Evolutionary conservation across 2,888 invertebrate genomes (phyloP), one percentile per base, ranked within the genome.

Genomic region (Rhogogaster chlorosoma): DNA sequence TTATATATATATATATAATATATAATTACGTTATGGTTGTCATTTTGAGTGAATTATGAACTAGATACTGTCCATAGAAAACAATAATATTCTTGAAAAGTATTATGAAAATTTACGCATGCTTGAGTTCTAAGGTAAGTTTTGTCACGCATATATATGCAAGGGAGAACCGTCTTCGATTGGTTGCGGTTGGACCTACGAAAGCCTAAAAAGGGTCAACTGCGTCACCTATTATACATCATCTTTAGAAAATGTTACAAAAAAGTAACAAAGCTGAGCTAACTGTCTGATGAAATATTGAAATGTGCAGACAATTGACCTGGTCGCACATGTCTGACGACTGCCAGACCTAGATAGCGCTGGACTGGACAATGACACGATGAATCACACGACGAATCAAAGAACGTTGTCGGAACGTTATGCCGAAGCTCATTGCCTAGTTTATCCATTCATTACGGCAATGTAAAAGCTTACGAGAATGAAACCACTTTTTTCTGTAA

Each of bases 221-320:
- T 57, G 80, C 10, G 49, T 36, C 29, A 26, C 32, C 32, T 26
- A 78, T 45, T 78, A 78, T 61, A 80, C 38, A 80, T 61, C 80
- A 80, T 80, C 80, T 80, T 80, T 80, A 80, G 80, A 80, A 80
- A 80, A 80, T 57, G 6, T 61, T 36, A 61, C 57, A 61, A 38
- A 80, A 49, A 80, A 80, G 22, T 36, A 61, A 80, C 36, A 80
- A 80, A 22, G 57, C 22, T n/a, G 22, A 22, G 57, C 38, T 61
- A 80, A 80, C 80, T 61, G 80, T 80, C n/a, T 61, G 36, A 80
- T 61, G 80, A 80, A 80, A 80, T 80, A 80, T 80, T 80, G 80
- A 80, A 61, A 80, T 38, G 38, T 26, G 57, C 61, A 38, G 80
- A 61, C 80, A 80, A 80, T 80, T 38, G 80, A 57, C 80, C 80